phyloP scores from a whole-genome alignment of 2,888 invertebrate genomes.

The Abrostola triplasia region DNA sequence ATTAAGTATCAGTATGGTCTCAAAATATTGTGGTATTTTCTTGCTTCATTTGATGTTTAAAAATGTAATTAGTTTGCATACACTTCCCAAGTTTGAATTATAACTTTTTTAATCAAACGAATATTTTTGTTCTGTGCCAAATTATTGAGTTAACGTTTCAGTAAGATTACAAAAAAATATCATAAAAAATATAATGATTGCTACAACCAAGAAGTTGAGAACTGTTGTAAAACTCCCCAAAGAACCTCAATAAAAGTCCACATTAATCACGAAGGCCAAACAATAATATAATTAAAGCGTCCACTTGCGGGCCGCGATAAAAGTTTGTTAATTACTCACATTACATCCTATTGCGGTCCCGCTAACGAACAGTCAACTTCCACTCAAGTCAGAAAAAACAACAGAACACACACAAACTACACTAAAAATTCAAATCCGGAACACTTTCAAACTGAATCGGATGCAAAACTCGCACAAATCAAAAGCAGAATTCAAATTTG shows the following conservation, averaged over 20 bases:
- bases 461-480: constrained; percentile 20
- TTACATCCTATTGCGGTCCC: constrained; percentile 45
- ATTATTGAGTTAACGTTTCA: neutral
- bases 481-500: constrained; percentile 15
- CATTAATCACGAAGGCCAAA: constrained; percentile 4
- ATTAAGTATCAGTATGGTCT: too few species aligned
- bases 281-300: constrained; percentile 20
- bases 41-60: too few species aligned
- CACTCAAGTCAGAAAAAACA: constrained; percentile 29
- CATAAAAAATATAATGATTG: neutral
- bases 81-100: too few species aligned
- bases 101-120: too few species aligned
- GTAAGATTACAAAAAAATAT: constrained; percentile 1
- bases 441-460: constrained; percentile 30
- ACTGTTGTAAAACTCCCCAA: constrained; percentile 12
- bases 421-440: constrained; percentile 27
- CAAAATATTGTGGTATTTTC: too few species aligned
- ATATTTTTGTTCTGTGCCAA: too few species aligned
- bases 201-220: neutral
- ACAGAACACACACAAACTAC: constrained; percentile 38
- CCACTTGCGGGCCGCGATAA: constrained; percentile 28
- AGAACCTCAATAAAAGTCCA: constrained; percentile 6
- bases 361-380: constrained; percentile 20
- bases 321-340: constrained; percentile 51
- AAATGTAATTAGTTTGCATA: too few species aligned